Percentiles rank a stretch among this genome's conserved stretches.
phyloP scores from a whole-genome alignment of 2,888 invertebrate species.

The Smittia aterrima region DNA sequence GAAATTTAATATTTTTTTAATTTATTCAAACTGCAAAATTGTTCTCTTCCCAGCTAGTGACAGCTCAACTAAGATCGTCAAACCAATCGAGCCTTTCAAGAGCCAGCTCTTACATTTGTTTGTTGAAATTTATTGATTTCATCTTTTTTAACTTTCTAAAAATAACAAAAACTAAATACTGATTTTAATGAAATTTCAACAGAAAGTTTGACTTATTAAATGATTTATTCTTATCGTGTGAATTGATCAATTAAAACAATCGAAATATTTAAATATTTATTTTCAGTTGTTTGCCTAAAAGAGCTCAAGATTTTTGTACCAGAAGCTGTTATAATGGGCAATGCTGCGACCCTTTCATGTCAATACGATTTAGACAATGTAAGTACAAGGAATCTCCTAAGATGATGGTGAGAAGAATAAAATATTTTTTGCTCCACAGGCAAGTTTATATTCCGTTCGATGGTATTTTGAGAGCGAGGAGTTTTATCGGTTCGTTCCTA shows the following conservation, averaged over 20 bases:
- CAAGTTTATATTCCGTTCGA: conserved; percentile 61
- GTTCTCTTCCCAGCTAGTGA: neutral
- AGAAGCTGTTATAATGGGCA: conserved; percentile 55
- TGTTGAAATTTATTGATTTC: too few relatives aligned
- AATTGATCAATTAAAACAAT: too few relatives aligned
- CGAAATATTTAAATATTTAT: too few relatives aligned
- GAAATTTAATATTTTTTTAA: neutral
- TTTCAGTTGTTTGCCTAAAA: conserved; percentile 51
- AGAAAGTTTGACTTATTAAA: neutral
- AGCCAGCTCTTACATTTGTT: too few relatives aligned
- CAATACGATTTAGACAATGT: conserved; percentile 55
- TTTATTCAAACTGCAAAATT: neutral
- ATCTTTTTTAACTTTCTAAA: too few relatives aligned
- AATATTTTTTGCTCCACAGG: conserved; percentile 46
- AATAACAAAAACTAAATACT: neutral
- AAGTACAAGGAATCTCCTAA: conserved; percentile 44
- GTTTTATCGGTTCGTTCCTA: conserved; percentile 64
- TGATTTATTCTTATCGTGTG: too few relatives aligned
- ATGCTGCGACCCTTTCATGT: conserved; percentile 54
- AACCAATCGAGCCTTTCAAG: too few relatives aligned
- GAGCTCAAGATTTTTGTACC: conserved; percentile 55
- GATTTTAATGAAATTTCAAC: neutral
- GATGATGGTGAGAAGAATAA: conserved; percentile 36
- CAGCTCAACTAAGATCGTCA: too few relatives aligned
- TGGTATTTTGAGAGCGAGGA: conserved; percentile 63